Evolutionary conservation across 1,140 invertebrate genomes (phyloP).

Genomic region (Drosophila arawakana): DNA sequence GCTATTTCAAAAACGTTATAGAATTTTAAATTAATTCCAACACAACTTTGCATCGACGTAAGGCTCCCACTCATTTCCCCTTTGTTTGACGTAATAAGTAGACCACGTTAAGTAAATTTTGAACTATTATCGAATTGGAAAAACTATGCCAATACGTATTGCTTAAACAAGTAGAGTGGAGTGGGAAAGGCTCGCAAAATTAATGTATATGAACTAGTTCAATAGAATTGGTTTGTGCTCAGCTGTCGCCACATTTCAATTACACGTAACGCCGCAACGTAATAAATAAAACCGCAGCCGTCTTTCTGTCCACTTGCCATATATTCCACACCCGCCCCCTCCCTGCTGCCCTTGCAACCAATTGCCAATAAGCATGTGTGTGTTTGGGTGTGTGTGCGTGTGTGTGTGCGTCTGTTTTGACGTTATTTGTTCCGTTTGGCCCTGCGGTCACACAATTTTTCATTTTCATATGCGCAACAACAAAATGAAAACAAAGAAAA

Average conservation of each 20-base stretch:
- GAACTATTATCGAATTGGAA: too few species aligned
- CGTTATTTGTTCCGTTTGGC: slow-evolving; percentile 66
- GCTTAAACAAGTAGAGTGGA: too few species aligned
- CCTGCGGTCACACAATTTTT: slow-evolving; percentile 78
- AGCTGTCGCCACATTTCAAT: slow-evolving; percentile 59
- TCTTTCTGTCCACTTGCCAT: background rate
- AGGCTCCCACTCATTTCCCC: too few species aligned
- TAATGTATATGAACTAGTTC: slow-evolving; percentile 1
- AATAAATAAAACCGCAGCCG: slow-evolving; percentile 53
- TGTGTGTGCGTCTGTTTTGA: slow-evolving; percentile 33
- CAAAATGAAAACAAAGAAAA: slow-evolving; percentile 32
- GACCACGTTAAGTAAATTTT: too few species aligned
- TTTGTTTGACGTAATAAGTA: too few species aligned
- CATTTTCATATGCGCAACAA: slow-evolving; percentile 71
- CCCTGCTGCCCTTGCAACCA: background rate
- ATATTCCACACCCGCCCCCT: background rate
- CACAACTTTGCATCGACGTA: too few species aligned
- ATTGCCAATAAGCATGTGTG: slow-evolving; percentile 24
- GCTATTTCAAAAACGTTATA: too few species aligned
- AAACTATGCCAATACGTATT: too few species aligned
- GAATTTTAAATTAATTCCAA: too few species aligned
- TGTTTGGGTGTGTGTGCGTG: slow-evolving; percentile 19
- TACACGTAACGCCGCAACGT: slow-evolving; percentile 49
- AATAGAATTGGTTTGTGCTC: slow-evolving; percentile 1
- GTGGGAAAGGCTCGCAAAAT: too few species aligned